phyloP scores from a whole-genome alignment of 2,888 invertebrate species.

The Eremobia ochroleuca region DNA sequence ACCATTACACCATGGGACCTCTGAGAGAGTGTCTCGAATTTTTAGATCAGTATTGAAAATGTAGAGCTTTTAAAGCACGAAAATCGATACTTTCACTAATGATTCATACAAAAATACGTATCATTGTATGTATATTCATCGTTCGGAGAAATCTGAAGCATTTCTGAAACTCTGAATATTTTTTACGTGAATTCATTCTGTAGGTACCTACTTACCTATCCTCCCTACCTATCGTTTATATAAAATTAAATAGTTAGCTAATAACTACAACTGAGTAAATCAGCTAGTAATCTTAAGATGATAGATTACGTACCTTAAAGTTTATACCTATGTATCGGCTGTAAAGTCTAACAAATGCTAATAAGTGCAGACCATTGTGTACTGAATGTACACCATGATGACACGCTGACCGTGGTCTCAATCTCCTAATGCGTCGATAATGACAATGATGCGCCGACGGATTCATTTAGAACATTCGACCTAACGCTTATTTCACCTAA shows the following conservation, averaged over 20 bases:
- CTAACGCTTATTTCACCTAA: background rate
- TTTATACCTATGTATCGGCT: background rate
- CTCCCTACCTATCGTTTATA: background rate
- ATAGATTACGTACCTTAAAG: background rate
- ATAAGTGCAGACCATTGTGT: constrained; percentile 51
- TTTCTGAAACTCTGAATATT: background rate
- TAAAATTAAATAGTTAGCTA: background rate
- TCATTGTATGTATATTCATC: background rate
- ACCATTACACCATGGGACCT: constrained; percentile 94
- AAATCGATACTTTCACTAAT: constrained; percentile 20
- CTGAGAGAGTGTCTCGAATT: background rate
- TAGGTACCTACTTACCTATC: background rate
- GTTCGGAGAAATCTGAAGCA: background rate
- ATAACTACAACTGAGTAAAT: background rate
- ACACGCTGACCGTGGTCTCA: constrained; percentile 80
- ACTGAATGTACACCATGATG: constrained; percentile 70
- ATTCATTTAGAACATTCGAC: constrained; percentile 35
- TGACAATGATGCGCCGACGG: constrained; percentile 30
- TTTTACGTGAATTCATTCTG: background rate
- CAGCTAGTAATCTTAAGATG: background rate
- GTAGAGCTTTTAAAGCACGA: constrained; percentile 1
- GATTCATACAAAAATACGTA: background rate
- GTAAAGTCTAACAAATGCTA: constrained; percentile 37
- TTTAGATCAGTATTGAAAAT: background rate
- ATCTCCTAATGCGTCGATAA: constrained; percentile 57